Conservation (phyloP, 2,113 vertebrate genomes). For the Heliornis fulica region DNA sequence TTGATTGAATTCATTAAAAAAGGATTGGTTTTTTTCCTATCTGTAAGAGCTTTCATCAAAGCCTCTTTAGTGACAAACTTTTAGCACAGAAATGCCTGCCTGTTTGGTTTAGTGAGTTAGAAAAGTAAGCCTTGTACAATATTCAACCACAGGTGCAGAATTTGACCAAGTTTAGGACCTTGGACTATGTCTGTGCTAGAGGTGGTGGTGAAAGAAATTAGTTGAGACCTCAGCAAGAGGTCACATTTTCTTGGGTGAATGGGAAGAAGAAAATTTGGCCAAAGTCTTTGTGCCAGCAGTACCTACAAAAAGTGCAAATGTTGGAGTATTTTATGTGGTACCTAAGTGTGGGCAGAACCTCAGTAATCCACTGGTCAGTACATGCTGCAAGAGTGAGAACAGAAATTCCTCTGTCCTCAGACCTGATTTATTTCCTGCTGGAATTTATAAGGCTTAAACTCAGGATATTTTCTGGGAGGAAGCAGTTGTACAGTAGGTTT, state of each 20-base stretch:
- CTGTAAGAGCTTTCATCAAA: background rate
- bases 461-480: background rate
- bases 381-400: background rate
- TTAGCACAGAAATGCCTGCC: background rate
- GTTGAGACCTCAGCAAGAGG: background rate
- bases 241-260: background rate
- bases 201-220: background rate
- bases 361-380: background rate
- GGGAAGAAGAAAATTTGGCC: background rate
- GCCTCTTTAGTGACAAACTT: background rate
- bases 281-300: background rate
- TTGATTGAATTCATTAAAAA: slow-evolving; percentile 33
- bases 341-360: background rate
- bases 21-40: background rate
- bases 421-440: background rate
- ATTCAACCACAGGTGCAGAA: background rate
- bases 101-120: background rate
- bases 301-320: background rate
- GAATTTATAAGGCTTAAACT: background rate
- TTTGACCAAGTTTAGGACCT: background rate
- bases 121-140: background rate
- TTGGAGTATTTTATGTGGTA: background rate
- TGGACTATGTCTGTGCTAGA: background rate
- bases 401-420: background rate
- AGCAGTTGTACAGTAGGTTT: background rate